These are phyloP conservation scores for Mythimna loreyi DNA, from an alignment of 2,888 invertebrate species.

Conservation along the genomic window DNA sequence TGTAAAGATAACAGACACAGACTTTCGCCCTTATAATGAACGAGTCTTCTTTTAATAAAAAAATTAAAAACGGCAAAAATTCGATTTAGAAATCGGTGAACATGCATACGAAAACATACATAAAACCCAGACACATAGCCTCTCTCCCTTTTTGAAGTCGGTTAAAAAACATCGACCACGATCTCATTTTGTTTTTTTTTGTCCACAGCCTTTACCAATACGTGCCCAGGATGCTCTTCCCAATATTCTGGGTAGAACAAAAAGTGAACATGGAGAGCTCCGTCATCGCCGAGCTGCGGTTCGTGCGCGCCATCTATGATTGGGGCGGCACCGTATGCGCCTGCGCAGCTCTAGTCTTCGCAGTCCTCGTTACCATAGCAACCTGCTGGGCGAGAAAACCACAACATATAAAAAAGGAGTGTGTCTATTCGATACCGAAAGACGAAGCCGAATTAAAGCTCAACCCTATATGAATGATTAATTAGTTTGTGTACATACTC, in stretches of 20 bases:
- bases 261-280: constrained; percentile 90
- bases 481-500: constrained; percentile 44
- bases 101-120: too few species aligned
- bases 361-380: constrained; percentile 85
- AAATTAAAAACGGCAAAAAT: too few species aligned
- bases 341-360: constrained; percentile 86
- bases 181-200: constrained; percentile 2
- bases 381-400: constrained; percentile 75
- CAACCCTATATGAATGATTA: constrained; percentile 74
- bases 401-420: constrained; percentile 72
- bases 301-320: constrained; percentile 78
- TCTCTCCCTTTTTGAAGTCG: too few species aligned
- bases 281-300: constrained; percentile 89
- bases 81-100: too few species aligned
- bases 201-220: constrained; percentile 92
- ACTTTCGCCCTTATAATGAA: too few species aligned
- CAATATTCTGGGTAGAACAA: constrained; percentile 95
- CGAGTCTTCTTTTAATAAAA: too few species aligned
- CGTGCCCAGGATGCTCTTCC: constrained; percentile 93
- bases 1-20: too few species aligned
- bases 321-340: constrained; percentile 84
- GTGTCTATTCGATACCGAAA: constrained; percentile 71
- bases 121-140: too few species aligned
- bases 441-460: constrained; percentile 84
- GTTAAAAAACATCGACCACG: not conserved